Base-by-base conservation (phyloP, 2,888 invertebrate species). In the Scaptomyza parva region DNA sequence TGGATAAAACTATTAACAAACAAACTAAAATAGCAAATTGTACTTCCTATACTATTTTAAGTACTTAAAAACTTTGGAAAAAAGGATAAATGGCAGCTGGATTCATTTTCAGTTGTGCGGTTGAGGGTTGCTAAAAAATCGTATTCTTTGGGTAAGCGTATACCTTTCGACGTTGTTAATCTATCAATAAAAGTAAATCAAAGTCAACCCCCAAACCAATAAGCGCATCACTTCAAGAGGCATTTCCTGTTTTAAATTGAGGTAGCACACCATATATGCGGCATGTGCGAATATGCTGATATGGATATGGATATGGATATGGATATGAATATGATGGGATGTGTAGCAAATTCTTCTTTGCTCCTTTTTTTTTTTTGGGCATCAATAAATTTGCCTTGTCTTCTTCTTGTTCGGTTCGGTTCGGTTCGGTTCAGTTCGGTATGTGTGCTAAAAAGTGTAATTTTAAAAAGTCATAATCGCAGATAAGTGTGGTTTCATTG, bases 191-290 rank as follows among this genome's bases (percentile, higher is more conserved):
- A 89, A 90, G 87, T 89, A 88, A 89, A 87, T 89, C 87, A 87
- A 87, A 78, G 86, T 66, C 88, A 76, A 58, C 73, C 86, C 81
- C 78, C 81, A 40, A 66, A 61, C 67, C 79, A 76, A 66, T 61
- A 68, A 53, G 54, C 77, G 74, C 62, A 67, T 68, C 87, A 71
- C 78, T 80, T 83, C 78, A 67, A 87, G 85, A 81, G 89, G 88
- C 78, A 82, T 88, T 89, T 90, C 89, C 89, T 90, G 90, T 89
- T 90, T 89, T 85, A 88, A 90, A 90, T 90, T 88, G 90, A 83
- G 82, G 79, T 73, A 85, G 75, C 62, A 9, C 17, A 9, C 37
- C 37, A 60, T 65, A 65, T 8, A 77, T 74, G 70, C 63, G 74
- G 73, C 57, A 66, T 78, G 75, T 63, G 70, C 63, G 69, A 73